These are phyloP conservation scores for Metellina segmentata DNA, from an alignment of 2,888 invertebrate species.

Conservation along the genomic window DNA sequence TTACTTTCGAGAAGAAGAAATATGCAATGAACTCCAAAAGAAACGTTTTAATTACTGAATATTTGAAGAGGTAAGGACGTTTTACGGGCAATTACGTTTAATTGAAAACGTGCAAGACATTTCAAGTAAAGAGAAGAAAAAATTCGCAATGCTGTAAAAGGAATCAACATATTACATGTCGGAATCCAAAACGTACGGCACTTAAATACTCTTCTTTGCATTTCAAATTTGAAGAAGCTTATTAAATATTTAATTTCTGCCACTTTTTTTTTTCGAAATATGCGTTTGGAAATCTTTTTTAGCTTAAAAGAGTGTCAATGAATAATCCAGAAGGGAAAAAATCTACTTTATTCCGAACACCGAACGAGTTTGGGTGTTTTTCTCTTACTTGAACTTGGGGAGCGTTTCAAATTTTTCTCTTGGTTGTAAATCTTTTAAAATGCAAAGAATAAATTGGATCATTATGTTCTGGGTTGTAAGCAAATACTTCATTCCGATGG, in stretches of 20 bases:
- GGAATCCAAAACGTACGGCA: conserved; percentile 20
- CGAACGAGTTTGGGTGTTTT: not conserved
- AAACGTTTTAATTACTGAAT: conserved; percentile 49
- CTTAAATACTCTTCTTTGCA: conserved; percentile 11
- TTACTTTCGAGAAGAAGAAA: conserved; percentile 3
- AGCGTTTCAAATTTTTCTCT: not conserved
- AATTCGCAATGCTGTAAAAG: conserved; percentile 17
- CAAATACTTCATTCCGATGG: not conserved
- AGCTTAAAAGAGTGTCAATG: conserved; percentile 31
- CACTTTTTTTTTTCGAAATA: conserved; percentile 32
- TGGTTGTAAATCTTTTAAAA: conserved; percentile 5
- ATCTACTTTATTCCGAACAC: not conserved
- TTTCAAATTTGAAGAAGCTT: conserved; percentile 34
- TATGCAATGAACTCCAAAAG: conserved; percentile 28
- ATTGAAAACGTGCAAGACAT: conserved; percentile 53
- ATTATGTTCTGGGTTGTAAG: conserved; percentile 2
- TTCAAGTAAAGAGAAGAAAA: conserved; percentile 39
- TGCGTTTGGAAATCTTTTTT: conserved; percentile 30
- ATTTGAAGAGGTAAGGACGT: conserved; percentile 47
- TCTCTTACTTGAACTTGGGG: not conserved
- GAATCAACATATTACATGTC: conserved; percentile 36
- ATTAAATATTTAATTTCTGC: conserved; percentile 45
- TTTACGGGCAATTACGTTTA: conserved; percentile 56
- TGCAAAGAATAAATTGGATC: conserved; percentile 21
- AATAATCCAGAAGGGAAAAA: conserved; percentile 28